Conservation (phyloP, 2,888 invertebrate species). For the Ophion costatus region DNA sequence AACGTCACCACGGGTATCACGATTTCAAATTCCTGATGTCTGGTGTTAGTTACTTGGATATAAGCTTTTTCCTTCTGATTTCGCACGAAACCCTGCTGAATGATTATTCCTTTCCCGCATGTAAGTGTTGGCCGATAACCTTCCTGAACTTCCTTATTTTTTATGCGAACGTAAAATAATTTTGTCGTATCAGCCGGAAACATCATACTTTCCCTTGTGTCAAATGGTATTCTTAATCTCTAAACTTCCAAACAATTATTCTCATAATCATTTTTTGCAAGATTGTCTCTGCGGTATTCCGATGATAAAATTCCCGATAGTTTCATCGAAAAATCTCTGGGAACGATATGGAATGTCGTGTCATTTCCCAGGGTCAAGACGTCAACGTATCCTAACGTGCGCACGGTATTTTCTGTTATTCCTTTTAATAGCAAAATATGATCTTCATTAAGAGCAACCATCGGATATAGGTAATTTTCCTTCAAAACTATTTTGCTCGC, state of each 20-base stretch:
- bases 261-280: conserved; percentile 36
- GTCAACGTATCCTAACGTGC: conserved; percentile 3
- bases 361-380: neutral
- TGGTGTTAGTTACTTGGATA: conserved; percentile 13
- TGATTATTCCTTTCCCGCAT: conserved; percentile 1
- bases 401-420: conserved; percentile 10
- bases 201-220: conserved; percentile 26
- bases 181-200: conserved; percentile 10
- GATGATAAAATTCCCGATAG: conserved; percentile 28
- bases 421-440: conserved; percentile 6
- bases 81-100: conserved; percentile 12
- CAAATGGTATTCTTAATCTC: conserved; percentile 6
- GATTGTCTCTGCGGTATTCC: conserved; percentile 26
- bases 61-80: conserved; percentile 7
- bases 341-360: conserved; percentile 10
- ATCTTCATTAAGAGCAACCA: neutral
- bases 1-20: conserved; percentile 3
- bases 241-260: conserved; percentile 12
- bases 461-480: neutral
- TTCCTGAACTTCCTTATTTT: conserved; percentile 5
- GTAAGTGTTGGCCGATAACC: conserved; percentile 25
- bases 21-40: conserved; percentile 5
- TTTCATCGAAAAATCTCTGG: conserved; percentile 9
- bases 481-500: no score
- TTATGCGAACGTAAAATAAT: conserved; percentile 7